Conservation (phyloP, 2,888 invertebrate genomes). For the Hanleya hanleyi region DNA sequence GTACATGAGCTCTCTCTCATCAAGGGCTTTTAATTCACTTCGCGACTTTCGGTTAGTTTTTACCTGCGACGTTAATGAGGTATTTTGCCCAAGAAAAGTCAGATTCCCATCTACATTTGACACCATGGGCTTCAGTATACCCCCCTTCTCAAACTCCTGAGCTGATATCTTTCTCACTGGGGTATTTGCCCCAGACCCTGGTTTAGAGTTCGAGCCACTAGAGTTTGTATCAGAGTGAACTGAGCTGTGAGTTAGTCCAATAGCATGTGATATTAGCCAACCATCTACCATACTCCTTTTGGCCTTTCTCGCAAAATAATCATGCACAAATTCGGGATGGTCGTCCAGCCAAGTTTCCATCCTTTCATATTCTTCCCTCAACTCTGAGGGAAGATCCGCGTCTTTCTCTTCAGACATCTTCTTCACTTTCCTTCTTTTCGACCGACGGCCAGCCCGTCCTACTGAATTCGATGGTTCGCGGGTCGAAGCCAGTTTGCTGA, state of each 20-base stretch:
- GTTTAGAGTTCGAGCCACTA: slow-evolving; percentile 76
- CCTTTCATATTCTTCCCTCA: slow-evolving; percentile 56
- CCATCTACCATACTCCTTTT: slow-evolving; percentile 93
- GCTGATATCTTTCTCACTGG: slow-evolving; percentile 95
- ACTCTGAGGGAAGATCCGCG: slow-evolving; percentile 36
- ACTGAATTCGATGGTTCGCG: slow-evolving; percentile 23
- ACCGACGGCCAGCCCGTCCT: slow-evolving; percentile 30
- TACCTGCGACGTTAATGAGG: slow-evolving; percentile 41
- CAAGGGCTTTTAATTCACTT: slow-evolving; percentile 77
- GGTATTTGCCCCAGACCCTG: slow-evolving; percentile 91
- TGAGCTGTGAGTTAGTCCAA: slow-evolving; percentile 52
- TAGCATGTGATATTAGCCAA: slow-evolving; percentile 82
- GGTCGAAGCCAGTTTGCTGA: slow-evolving; percentile 48
- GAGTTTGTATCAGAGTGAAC: slow-evolving; percentile 48
- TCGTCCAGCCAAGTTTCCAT: slow-evolving; percentile 98
- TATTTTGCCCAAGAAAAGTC: slow-evolving; percentile 81
- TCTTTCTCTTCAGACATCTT: slow-evolving; percentile 41
- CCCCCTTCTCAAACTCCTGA: slow-evolving; percentile 96
- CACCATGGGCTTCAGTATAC: slow-evolving; percentile 91
- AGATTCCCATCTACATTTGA: slow-evolving; percentile 92
- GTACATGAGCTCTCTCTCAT: slow-evolving; percentile 72
- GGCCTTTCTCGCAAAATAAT: slow-evolving; percentile 94
- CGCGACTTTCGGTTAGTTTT: slow-evolving; percentile 75
- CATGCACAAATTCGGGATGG: slow-evolving; percentile 95
- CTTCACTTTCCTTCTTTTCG: slow-evolving; percentile 41